These are phyloP conservation scores for Oxyura jamaicensis DNA, from an alignment of 2,113 vertebrate genomes.

Conservation along the genomic window DNA sequence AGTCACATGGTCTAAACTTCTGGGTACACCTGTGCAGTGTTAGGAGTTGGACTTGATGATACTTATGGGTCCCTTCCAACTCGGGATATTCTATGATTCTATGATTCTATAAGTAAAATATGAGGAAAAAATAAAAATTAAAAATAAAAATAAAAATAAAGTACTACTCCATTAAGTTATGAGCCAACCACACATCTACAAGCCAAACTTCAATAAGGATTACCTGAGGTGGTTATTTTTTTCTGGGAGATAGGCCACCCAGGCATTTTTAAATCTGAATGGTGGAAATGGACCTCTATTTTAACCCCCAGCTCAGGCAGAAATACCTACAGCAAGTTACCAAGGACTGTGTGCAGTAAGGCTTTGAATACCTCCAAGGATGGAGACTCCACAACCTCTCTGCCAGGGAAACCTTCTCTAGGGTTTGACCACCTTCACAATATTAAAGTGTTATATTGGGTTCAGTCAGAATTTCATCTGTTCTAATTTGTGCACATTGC, in stretches of 20 bases:
- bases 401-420: background rate
- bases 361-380: background rate
- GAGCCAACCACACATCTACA: background rate
- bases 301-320: background rate
- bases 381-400: background rate
- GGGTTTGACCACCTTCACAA: accelerated
- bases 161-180: background rate
- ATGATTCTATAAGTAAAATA: background rate
- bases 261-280: background rate
- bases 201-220: background rate
- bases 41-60: no score
- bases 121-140: background rate
- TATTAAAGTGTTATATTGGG: background rate
- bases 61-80: no score
- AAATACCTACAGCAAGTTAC: background rate
- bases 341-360: background rate
- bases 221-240: background rate
- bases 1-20: no score
- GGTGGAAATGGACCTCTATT: background rate
- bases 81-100: no score
- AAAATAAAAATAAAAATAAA: background rate
- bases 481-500: background rate
- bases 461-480: background rate
- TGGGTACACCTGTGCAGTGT: no score
- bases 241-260: accelerated